Evolutionary conservation across 1,140 invertebrate genomes (phyloP).

Genomic region (Oryzaephilus surinamensis): DNA sequence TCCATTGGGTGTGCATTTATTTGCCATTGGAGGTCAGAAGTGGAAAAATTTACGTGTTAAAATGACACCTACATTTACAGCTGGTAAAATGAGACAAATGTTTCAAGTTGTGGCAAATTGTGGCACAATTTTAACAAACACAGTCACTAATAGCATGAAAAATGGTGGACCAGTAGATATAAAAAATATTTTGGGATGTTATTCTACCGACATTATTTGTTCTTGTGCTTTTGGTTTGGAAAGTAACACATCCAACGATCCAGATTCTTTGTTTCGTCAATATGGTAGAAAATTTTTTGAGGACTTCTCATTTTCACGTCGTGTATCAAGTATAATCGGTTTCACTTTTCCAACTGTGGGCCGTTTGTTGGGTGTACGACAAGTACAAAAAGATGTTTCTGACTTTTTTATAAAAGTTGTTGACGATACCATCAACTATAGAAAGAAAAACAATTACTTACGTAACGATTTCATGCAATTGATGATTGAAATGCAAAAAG

Average conservation of each 20-base stretch:
- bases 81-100: conserved; percentile 46
- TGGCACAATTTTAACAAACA: not conserved
- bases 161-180: conserved; percentile 21
- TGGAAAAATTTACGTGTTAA: conserved; percentile 39
- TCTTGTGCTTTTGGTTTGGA: conserved; percentile 34
- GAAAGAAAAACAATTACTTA: conserved; percentile 25
- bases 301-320: conserved; percentile 2
- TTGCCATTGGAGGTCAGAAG: conserved; percentile 34
- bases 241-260: conserved; percentile 24
- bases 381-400: conserved; percentile 23
- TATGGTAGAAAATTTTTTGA: conserved; percentile 23
- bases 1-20: conserved; percentile 39
- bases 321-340: conserved; percentile 12
- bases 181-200: conserved; percentile 24
- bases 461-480: conserved; percentile 14
- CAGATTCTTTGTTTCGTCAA: conserved; percentile 24
- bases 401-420: conserved; percentile 36
- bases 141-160: conserved; percentile 5
- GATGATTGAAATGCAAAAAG: conserved; percentile 9
- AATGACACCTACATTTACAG: conserved; percentile 42
- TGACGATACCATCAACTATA: conserved; percentile 31
- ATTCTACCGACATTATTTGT: conserved; percentile 29
- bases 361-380: conserved; percentile 11
- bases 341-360: conserved; percentile 16
- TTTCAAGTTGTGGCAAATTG: conserved; percentile 37